Conservation (phyloP, 2,797 vertebrate genomes). For the Gila robusta region DNA sequence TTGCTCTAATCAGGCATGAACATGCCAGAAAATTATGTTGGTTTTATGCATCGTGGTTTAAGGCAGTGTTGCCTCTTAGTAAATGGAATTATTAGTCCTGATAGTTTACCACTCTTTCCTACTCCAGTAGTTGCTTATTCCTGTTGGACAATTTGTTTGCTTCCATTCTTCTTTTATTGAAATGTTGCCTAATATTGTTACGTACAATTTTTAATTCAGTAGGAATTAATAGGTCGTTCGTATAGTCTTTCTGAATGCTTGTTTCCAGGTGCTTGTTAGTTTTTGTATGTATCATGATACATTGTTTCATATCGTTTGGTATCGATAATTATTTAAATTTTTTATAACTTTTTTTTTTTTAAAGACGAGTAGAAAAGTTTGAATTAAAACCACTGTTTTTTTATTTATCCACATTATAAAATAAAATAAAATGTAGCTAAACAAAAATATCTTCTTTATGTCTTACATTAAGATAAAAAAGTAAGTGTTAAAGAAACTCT, state of each 20-base stretch:
- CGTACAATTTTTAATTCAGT: neutral
- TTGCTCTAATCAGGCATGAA: conserved; percentile 34
- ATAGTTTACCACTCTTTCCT: neutral
- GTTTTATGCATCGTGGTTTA: neutral
- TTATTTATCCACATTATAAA: too few species aligned
- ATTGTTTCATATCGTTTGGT: too few species aligned
- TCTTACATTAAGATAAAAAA: too few species aligned
- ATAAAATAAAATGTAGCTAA: too few species aligned
- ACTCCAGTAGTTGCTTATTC: neutral
- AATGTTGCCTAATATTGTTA: conserved; percentile 9
- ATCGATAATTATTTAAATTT: too few species aligned
- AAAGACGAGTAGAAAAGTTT: too few species aligned
- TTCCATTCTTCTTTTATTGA: conserved; percentile 10
- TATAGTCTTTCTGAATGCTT: neutral
- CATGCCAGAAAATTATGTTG: neutral
- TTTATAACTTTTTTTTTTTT: too few species aligned
- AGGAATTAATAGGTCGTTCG: neutral
- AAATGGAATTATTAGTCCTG: conserved; percentile 27
- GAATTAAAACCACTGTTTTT: too few species aligned
- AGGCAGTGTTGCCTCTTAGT: neutral
- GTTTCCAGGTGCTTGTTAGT: conserved; percentile 1
- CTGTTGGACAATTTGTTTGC: neutral
- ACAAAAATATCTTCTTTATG: too few species aligned
- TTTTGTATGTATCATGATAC: neutral
- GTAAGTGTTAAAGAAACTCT: too few species aligned